Evolutionary conservation across 2,888 invertebrate species (phyloP), one percentile per base, ranked within the genome.

Genomic region (Sinotaia quadrata): DNA sequence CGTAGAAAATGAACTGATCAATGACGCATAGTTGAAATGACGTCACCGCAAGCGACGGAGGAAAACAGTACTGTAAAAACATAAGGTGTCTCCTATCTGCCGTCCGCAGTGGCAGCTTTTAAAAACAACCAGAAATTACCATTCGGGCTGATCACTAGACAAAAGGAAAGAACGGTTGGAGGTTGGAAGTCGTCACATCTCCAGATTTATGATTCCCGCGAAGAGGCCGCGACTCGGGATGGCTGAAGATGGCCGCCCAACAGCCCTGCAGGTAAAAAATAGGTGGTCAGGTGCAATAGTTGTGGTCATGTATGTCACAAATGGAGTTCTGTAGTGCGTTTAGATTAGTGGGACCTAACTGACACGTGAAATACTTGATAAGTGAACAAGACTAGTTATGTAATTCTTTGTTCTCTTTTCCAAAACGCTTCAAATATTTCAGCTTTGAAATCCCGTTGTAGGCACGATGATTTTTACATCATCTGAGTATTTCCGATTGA

Each of bases 181-280:
- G 65, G 65, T 44, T 52, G 65, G 54, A 15, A 54, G 51, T 15
- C 36, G 24, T 36, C 44, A 24, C 29, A 54, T 56, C 65, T 65
- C 65, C 65, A 65, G 65, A 65, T 65, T 65, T 65, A 65, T 65
- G 65, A 56, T 65, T 65, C 65, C 65, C 37, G 54, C 65, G 56
- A 65, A 65, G 65, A 54, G 65, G 65, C 65, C 65, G 56, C 65
- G 65, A 33, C 65, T 65, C 56, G 65, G 65, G 44, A 65, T 65
- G 65, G 65, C 65, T 65, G 65, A 65, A 41, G 65, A 65, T 65
- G 65, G 65, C 65, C 65, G 65, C 29, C 65, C 65, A 37, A 65
- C 65, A 56, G n/a, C n/a, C n/a, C 33, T 65, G 65, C 65, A 65
- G 65, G 65, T 65, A 33, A 29, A 44, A 1, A n/a, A n/a, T n/a